Evolutionary conservation across 2,888 invertebrate genomes (phyloP), one percentile per base, ranked within the genome.

Genomic region (Anthophora plumipes): DNA sequence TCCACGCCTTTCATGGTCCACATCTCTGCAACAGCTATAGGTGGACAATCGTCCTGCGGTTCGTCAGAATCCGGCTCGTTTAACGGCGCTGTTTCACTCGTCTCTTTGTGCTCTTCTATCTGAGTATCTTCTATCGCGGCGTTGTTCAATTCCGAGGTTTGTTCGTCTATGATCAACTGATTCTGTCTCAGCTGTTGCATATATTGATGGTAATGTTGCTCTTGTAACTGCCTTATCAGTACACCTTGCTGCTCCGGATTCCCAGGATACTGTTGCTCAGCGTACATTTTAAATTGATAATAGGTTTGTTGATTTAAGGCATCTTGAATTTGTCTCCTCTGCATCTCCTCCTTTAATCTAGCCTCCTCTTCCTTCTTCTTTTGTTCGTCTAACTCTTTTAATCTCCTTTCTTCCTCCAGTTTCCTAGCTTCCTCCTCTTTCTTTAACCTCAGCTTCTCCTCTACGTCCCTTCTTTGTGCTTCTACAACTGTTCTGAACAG

Each of bases 141-240:
- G 37, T 89, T 84, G 20, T 84, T 86, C 20, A 88, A 75, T 3
- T 80, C 84, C 0, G 68, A 11, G 0, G 41, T 89, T 67, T 92
- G 92, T 52, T 93, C 93, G 8, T 92, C 91, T 71, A 91, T 86
- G 5, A 89, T 83, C 17, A 95, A 74, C 59, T 92, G 91, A 73
- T 91, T 93, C 48, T 95, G 94, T 0, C 96, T 96, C 52, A 99
- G 94, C 93, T 99, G 99, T 90, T 99, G 98, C 96, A 99, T 98
- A 93, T 99, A 99, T 92, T 99, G 99, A 92, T 99, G 98, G 93
- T 99, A 99, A 94, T 99, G 99, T 91, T 99, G 99, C 89, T 99
- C 99, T 94, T 99, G 99, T 60, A 99, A 94, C 92, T 99, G 99
- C 73, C 97, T 95, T 76, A 99, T 98, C 39, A 99, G 94, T 55